phyloP scores from a whole-genome alignment of 2,113 vertebrate genomes.

The Elgaria multicarinata region DNA sequence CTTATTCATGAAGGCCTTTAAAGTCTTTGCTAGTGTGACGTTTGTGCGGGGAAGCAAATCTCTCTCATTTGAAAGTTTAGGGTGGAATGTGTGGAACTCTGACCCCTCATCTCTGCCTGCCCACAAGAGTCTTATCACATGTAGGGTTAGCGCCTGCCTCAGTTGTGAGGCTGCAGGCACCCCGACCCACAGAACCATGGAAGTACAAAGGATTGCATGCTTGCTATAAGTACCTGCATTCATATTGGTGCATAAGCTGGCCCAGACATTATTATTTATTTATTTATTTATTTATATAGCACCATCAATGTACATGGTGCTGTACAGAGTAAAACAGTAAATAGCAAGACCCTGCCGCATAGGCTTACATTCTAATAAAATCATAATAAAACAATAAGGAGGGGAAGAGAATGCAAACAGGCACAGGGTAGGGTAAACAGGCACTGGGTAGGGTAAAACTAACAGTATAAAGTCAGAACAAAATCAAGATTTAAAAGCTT shows the following conservation, averaged over 20 bases:
- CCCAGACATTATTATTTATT: too few species aligned
- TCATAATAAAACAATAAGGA: too few species aligned
- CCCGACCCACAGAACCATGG: background rate
- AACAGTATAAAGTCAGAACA: too few species aligned
- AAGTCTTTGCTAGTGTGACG: slow-evolving; percentile 42
- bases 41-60: slow-evolving; percentile 42
- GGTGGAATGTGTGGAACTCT: background rate
- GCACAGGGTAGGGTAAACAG: too few species aligned
- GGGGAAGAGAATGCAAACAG: too few species aligned
- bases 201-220: background rate
- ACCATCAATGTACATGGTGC: too few species aligned
- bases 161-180: background rate
- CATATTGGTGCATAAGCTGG: background rate
- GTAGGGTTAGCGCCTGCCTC: background rate
- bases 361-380: too few species aligned
- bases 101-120: background rate
- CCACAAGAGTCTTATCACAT: background rate
- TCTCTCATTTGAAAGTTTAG: slow-evolving; percentile 13
- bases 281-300: too few species aligned
- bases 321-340: too few species aligned
- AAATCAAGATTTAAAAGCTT: too few species aligned
- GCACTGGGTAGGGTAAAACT: too few species aligned
- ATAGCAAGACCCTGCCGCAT: too few species aligned
- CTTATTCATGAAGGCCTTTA: slow-evolving; percentile 38
- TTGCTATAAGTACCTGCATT: background rate